These are phyloP conservation scores for Diuraphis noxia DNA, from an alignment of 1,140 invertebrate genomes.

Conservation along the genomic window DNA sequence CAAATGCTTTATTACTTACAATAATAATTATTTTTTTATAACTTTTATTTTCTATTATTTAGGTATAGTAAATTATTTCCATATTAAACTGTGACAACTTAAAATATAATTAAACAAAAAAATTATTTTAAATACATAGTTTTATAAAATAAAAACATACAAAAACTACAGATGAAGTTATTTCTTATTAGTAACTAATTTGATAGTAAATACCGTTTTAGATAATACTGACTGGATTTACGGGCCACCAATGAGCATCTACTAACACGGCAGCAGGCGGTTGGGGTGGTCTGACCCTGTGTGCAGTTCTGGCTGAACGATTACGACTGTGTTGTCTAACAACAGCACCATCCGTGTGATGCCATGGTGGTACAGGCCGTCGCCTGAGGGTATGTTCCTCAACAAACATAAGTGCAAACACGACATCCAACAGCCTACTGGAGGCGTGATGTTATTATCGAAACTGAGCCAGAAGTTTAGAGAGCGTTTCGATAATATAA, in stretches of 20 bases:
- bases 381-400: conserved; percentile 60
- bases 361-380: conserved; percentile 63
- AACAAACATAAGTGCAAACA: conserved; percentile 40
- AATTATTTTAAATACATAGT: not conserved
- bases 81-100: not conserved
- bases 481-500: conserved; percentile 43
- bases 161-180: not conserved
- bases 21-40: not conserved
- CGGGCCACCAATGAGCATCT: conserved; percentile 58
- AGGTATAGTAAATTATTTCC: not conserved
- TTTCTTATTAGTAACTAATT: not conserved
- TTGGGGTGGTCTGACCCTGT: conserved; percentile 57
- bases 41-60: not conserved
- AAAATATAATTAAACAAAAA: not conserved
- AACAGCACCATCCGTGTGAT: conserved; percentile 56
- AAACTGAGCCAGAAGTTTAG: conserved; percentile 45
- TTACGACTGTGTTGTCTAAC: conserved; percentile 46
- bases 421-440: conserved; percentile 42
- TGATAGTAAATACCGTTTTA: not conserved
- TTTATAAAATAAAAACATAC: not conserved
- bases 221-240: conserved; percentile 52
- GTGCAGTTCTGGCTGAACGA: conserved; percentile 37
- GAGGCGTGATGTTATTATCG: conserved; percentile 20
- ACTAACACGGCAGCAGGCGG: conserved; percentile 57
- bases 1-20: not conserved